phyloP scores from a whole-genome alignment of 1,140 invertebrate genomes.

The Lethrus apterus region DNA sequence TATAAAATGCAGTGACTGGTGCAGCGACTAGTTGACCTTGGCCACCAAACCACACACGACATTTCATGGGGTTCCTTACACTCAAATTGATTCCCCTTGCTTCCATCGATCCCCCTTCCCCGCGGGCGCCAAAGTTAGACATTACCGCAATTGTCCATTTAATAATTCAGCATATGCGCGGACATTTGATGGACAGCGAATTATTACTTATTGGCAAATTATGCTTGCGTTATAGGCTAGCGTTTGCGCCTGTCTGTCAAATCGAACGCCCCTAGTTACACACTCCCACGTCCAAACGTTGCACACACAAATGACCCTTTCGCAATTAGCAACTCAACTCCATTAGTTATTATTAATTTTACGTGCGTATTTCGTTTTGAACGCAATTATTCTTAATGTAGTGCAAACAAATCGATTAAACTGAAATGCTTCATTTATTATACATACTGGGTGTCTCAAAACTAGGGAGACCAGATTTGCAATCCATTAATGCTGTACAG shows the following conservation, averaged over 20 bases:
- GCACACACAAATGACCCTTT: no score
- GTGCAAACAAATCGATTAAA: no score
- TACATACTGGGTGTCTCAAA: no score
- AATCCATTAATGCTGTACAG: no score
- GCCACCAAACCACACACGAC: conserved; percentile 26
- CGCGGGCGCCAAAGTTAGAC: conserved; percentile 6
- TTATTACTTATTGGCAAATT: conserved; percentile 19
- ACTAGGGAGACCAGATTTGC: no score
- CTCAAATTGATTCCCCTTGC: conserved; percentile 14
- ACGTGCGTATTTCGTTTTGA: no score
- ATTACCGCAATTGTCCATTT: conserved; percentile 9
- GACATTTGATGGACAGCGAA: conserved; percentile 13
- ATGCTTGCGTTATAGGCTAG: conserved; percentile 6
- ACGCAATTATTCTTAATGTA: no score
- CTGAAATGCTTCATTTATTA: no score
- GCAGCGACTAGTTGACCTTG: conserved; percentile 26
- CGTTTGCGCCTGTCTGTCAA: conserved; percentile 16
- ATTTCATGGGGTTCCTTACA: conserved; percentile 27
- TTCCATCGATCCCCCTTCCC: not conserved
- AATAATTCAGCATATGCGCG: conserved; percentile 19
- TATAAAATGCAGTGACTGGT: conserved; percentile 22
- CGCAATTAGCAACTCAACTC: no score
- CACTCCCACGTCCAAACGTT: no score
- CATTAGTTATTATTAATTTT: no score
- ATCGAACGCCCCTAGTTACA: conserved; percentile 1